These are phyloP conservation scores for Moxostoma hubbsi DNA, from an alignment of 2,797 vertebrate species.

Conservation along the genomic window DNA sequence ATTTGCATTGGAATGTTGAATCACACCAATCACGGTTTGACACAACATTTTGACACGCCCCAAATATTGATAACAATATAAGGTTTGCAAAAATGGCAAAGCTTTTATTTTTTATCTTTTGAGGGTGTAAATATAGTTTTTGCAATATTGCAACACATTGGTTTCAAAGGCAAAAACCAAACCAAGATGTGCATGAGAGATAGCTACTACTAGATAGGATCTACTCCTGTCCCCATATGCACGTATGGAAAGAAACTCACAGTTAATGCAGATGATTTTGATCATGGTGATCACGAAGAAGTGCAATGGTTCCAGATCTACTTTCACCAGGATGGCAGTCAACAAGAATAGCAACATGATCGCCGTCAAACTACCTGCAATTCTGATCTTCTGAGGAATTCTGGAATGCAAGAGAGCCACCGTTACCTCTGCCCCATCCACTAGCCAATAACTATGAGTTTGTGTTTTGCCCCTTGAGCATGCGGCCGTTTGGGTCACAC, in stretches of 20 bases:
- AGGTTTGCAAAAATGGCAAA: too few species aligned
- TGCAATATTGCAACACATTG: too few species aligned
- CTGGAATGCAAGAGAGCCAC: slow-evolving; percentile 54
- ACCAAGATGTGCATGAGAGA: too few species aligned
- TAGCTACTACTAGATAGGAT: too few species aligned
- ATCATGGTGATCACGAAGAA: slow-evolving; percentile 90
- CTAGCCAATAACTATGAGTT: too few species aligned
- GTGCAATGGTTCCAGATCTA: slow-evolving; percentile 74
- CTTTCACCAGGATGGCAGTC: slow-evolving; percentile 83
- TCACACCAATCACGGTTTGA: too few species aligned
- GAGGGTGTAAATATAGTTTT: too few species aligned
- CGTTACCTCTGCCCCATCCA: neutral
- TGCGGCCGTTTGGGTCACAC: slow-evolving; percentile 66
- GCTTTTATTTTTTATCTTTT: too few species aligned
- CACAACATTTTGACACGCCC: too few species aligned
- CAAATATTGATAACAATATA: too few species aligned
- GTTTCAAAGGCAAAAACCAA: neutral
- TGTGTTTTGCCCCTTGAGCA: too few species aligned
- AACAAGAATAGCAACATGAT: slow-evolving; percentile 86
- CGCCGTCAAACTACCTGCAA: slow-evolving; percentile 79
- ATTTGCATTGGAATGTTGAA: too few species aligned
- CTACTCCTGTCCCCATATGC: neutral
- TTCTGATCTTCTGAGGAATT: slow-evolving; percentile 83
- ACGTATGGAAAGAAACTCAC: slow-evolving; percentile 72
- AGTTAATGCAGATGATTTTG: slow-evolving; percentile 89